Percentiles rank a stretch among this genome's conserved stretches.
phyloP scores from a whole-genome alignment of 1,140 invertebrate species.

The Temnothorax curvispinosus region DNA sequence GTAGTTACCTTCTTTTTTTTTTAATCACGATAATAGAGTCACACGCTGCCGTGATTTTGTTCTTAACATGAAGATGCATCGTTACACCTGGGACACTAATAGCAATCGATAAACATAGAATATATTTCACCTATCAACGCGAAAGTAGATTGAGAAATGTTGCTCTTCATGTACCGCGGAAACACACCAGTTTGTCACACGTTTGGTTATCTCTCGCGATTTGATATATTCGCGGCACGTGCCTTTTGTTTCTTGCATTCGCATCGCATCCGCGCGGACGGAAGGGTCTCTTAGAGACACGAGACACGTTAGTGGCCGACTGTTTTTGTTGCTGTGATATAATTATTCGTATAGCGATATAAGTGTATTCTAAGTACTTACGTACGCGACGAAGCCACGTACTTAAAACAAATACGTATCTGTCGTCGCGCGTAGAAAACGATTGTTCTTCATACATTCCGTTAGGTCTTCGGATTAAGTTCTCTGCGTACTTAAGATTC shows the following conservation, averaged over 20 bases:
- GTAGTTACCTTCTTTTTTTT: conserved; percentile 44
- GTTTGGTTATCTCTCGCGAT: conserved; percentile 12
- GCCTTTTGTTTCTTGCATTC: conserved; percentile 25
- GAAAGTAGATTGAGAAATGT: conserved; percentile 15
- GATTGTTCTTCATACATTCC: conserved; percentile 24
- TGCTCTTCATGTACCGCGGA: conserved; percentile 26
- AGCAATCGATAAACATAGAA: conserved; percentile 18
- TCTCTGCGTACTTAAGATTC: background rate
- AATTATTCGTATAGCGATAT: conserved; percentile 62
- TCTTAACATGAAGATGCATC: background rate
- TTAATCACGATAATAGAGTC: conserved; percentile 20
- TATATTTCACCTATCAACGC: conserved; percentile 9
- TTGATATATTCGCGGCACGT: conserved; percentile 10
- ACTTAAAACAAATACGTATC: background rate
- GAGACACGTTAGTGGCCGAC: conserved; percentile 70
- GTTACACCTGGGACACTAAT: background rate
- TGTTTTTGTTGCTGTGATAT: conserved; percentile 76
- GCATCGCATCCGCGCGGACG: conserved; percentile 12
- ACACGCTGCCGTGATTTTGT: conserved; percentile 13
- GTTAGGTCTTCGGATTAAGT: conserved; percentile 39
- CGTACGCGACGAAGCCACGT: background rate
- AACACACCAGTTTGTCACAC: conserved; percentile 23
- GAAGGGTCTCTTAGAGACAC: conserved; percentile 17
- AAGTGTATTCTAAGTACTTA: conserved; percentile 49
- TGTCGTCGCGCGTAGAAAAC: conserved; percentile 2